Conservation (phyloP, 1,140 invertebrate genomes). For the Diorhabda elongata region DNA sequence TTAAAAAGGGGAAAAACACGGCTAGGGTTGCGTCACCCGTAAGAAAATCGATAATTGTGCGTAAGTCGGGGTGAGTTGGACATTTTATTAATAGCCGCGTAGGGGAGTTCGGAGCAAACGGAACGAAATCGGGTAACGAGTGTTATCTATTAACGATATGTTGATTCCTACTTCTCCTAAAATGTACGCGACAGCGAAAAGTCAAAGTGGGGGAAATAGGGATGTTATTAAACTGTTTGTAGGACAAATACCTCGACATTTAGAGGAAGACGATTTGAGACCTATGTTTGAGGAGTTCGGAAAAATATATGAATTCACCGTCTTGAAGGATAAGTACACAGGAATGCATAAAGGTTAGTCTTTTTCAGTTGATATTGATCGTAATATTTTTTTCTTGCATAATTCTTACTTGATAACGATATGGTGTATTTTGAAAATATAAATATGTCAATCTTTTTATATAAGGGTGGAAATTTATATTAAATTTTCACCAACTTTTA, state of each 20-base stretch:
- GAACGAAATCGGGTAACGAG: not conserved
- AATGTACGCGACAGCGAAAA: slow-evolving; percentile 27
- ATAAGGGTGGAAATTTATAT: too few species aligned
- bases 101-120: not conserved
- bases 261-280: slow-evolving; percentile 83
- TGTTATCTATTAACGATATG: slow-evolving; percentile 30
- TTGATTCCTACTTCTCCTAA: slow-evolving; percentile 41
- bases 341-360: slow-evolving; percentile 85
- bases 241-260: slow-evolving; percentile 87
- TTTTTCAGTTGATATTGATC: not conserved
- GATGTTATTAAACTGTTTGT: slow-evolving; percentile 83
- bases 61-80: not conserved
- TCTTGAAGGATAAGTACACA: slow-evolving; percentile 89
- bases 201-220: slow-evolving; percentile 29
- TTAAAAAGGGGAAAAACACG: not conserved
- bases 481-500: too few species aligned
- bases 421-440: too few species aligned
- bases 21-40: slow-evolving; percentile 1
- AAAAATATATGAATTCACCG: slow-evolving; percentile 89
- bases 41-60: slow-evolving; percentile 16
- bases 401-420: too few species aligned
- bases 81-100: not conserved
- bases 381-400: not conserved
- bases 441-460: too few species aligned
- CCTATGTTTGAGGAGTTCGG: slow-evolving; percentile 92